A percentile compares a stretch with the other conserved stretches of the same genome.
Evolutionary conservation across 2,888 invertebrate species (phyloP).

Genomic region (Idaea biselata): DNA sequence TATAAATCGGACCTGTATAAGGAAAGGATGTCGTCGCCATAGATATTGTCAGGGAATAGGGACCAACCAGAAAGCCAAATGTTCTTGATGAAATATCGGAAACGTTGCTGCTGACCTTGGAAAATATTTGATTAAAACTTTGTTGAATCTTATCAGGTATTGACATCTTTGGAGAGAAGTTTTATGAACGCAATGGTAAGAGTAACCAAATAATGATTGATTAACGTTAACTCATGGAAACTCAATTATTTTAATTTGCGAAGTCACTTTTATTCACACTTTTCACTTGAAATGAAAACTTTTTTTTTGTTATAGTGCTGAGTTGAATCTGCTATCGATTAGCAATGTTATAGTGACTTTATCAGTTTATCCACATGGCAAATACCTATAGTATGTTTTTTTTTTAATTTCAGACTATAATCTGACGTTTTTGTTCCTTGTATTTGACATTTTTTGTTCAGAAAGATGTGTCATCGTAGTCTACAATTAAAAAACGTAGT

Average conservation of each 20-base stretch:
- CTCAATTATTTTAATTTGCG: neutral
- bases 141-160: conserved; percentile 4
- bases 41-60: conserved; percentile 51
- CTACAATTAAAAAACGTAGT: too few species aligned
- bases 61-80: conserved; percentile 44
- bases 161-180: neutral
- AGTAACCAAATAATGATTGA: neutral
- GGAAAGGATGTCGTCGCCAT: conserved; percentile 47
- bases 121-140: conserved; percentile 16
- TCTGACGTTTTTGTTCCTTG: too few species aligned
- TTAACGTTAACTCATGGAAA: neutral
- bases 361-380: too few species aligned
- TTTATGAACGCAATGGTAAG: neutral
- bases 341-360: too few species aligned
- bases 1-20: conserved; percentile 47
- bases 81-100: conserved; percentile 45
- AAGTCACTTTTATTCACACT: too few species aligned
- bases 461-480: too few species aligned
- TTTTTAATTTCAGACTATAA: too few species aligned
- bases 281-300: neutral
- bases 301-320: neutral
- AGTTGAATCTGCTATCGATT: neutral
- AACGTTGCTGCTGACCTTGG: conserved; percentile 30
- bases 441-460: too few species aligned
- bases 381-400: too few species aligned